These are phyloP conservation scores for Tribolium freemani DNA, from an alignment of 2,888 invertebrate species.

Conservation along the genomic window DNA sequence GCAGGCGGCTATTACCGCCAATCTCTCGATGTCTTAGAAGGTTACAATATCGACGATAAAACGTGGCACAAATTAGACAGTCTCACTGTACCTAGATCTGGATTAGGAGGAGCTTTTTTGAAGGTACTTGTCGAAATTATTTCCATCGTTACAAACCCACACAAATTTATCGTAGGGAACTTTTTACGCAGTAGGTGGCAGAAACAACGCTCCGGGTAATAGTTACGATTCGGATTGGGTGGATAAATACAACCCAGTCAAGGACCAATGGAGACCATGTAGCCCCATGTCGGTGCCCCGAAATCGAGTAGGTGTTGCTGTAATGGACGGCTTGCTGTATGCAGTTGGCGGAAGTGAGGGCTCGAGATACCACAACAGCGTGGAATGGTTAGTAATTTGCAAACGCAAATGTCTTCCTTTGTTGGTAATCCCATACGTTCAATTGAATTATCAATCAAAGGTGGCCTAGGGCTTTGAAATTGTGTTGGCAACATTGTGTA, in stretches of 20 bases:
- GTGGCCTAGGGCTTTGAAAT: too few species aligned
- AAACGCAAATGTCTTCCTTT: too few species aligned
- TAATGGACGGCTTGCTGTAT: constrained; percentile 91
- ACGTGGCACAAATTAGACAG: constrained; percentile 87
- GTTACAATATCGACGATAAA: constrained; percentile 88
- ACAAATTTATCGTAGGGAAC: constrained; percentile 73
- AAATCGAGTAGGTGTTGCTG: constrained; percentile 93
- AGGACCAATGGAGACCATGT: constrained; percentile 89
- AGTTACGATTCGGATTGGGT: constrained; percentile 92
- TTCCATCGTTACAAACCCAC: not conserved
- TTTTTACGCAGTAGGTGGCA: constrained; percentile 93
- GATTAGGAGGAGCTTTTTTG: constrained; percentile 87
- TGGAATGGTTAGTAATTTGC: constrained; percentile 80
- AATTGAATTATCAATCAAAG: too few species aligned
- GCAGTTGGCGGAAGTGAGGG: constrained; percentile 94
- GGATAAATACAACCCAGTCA: constrained; percentile 87
- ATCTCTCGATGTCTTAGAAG: constrained; percentile 89
- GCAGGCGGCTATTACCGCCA: constrained; percentile 92
- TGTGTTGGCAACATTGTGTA: too few species aligned
- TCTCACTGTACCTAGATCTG: constrained; percentile 90
- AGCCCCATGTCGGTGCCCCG: constrained; percentile 90
- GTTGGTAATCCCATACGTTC: too few species aligned
- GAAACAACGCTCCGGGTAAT: constrained; percentile 91
- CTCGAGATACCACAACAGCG: constrained; percentile 87
- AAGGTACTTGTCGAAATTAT: constrained; percentile 69